Evolutionary conservation across 2,888 invertebrate species (phyloP), one percentile per base, ranked within the genome.

Genomic region (Cryptophagus acutangulus): DNA sequence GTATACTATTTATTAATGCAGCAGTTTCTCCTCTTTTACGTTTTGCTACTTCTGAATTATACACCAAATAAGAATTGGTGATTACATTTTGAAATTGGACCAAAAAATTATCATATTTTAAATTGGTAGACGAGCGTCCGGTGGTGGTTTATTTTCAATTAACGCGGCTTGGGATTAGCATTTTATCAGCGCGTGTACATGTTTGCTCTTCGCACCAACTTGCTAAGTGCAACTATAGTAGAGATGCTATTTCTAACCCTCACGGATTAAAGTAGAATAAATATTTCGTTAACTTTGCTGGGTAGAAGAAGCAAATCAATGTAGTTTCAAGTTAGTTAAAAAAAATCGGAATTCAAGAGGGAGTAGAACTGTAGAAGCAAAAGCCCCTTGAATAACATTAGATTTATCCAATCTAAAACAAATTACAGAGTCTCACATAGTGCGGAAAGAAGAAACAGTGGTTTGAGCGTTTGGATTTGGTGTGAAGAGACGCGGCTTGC

Each of bases 121-220:
- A 38, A 41, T 49, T 46, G 43, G 41, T 40, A 38, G 33, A 24
- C 31, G 43, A 45, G 41, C 29, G 30, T 29, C 13, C 24, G 24
- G 24, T n/a, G 25, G 33, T 29, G 48, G 61, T 61, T 61, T 61
- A 55, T 59, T 61, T 61, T 61, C 61, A 61, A 61, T 61, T 61
- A 61, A 48, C 53, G 46, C 45, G 52, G 51, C 51, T 48, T 52
- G 49, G 55, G 58, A 59, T 61, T 61, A 61, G 55, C 59, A 55
- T 60, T 58, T 59, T 56, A 59, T 54, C 57, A 46, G 52, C 46
- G 8, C 51, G 54, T 46, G 52, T 50, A 57, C 16, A 31, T 31
- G 57, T 60, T 60, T 60, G 53, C 54, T 50, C 48, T 58, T 55
- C 46, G 33, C 49, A 39, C 48, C 47, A 41, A 38, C 45, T 36